Evolutionary conservation across 2,888 invertebrate species (phyloP).

Genomic region (Geotrupes spiniger): DNA sequence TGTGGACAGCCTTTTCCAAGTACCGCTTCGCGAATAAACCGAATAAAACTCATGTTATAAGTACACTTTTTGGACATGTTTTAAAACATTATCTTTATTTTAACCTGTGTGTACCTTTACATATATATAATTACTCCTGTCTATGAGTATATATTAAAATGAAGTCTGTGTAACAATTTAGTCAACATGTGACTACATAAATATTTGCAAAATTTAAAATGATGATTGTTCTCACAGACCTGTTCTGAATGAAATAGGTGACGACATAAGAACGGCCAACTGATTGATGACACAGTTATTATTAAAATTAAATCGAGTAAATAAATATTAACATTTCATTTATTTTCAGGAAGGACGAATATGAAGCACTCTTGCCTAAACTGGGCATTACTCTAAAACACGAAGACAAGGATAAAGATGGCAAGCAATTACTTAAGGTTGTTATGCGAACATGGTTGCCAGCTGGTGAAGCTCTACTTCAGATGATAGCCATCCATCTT

Average conservation of each 20-base stretch:
- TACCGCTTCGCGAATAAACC: too few relatives aligned
- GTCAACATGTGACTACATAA: too few relatives aligned
- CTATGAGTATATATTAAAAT: too few relatives aligned
- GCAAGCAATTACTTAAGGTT: slow-evolving; percentile 92
- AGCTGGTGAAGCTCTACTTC: slow-evolving; percentile 98
- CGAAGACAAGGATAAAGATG: slow-evolving; percentile 96
- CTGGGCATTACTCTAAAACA: slow-evolving; percentile 87
- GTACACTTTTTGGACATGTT: too few relatives aligned
- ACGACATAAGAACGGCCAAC: slow-evolving; percentile 60
- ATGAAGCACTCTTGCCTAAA: slow-evolving; percentile 82
- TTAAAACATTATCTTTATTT: too few relatives aligned
- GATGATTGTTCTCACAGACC: slow-evolving; percentile 58
- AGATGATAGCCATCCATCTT: slow-evolving; percentile 99
- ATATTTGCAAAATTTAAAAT: slow-evolving; percentile 37
- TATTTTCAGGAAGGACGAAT: slow-evolving; percentile 81
- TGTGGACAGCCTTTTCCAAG: too few relatives aligned
- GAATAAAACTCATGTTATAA: too few relatives aligned
- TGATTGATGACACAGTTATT: slow-evolving; percentile 38
- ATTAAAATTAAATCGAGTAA: neutral
- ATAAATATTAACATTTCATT: neutral
- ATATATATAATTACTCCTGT: too few relatives aligned
- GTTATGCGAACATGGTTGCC: slow-evolving; percentile 99
- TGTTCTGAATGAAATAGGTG: slow-evolving; percentile 50
- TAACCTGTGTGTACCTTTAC: too few relatives aligned
- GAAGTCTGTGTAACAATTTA: too few relatives aligned